These are phyloP conservation scores for Rhegmatorhina hoffmannsi DNA, from an alignment of 2,113 vertebrate genomes.

Conservation along the genomic window DNA sequence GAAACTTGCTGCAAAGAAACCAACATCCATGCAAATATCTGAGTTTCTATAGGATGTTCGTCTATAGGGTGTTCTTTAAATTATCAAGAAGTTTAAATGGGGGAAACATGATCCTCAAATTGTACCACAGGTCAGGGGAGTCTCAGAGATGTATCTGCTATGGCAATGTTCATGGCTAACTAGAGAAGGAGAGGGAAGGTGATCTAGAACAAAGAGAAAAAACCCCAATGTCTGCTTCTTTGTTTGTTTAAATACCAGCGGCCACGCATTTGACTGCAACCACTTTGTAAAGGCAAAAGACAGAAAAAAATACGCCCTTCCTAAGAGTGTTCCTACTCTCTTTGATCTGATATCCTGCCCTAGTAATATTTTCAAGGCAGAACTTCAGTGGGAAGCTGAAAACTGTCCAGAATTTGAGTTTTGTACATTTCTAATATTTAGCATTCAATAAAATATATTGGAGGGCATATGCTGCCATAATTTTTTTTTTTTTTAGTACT, in stretches of 20 bases:
- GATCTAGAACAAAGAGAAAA: background rate
- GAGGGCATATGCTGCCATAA: slow-evolving; percentile 17
- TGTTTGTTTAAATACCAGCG: background rate
- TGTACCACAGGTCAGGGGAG: background rate
- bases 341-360: slow-evolving; percentile 14
- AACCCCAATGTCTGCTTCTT: background rate
- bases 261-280: background rate
- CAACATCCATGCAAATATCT: background rate
- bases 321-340: background rate
- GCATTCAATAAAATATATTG: background rate
- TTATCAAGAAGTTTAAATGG: background rate
- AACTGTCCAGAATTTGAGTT: background rate
- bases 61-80: background rate
- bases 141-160: background rate
- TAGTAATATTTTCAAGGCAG: slow-evolving; percentile 25
- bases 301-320: background rate
- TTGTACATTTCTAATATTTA: slow-evolving; percentile 18
- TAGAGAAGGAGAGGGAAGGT: background rate
- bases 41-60: background rate
- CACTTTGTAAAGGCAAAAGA: background rate
- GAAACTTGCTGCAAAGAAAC: background rate
- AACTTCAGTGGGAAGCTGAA: slow-evolving; percentile 34
- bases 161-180: background rate
- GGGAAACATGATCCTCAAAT: background rate
- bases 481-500: slow-evolving; percentile 38